Evolutionary conservation across 2,113 vertebrate genomes (phyloP).

Genomic region (Actenoides lindsayi): DNA sequence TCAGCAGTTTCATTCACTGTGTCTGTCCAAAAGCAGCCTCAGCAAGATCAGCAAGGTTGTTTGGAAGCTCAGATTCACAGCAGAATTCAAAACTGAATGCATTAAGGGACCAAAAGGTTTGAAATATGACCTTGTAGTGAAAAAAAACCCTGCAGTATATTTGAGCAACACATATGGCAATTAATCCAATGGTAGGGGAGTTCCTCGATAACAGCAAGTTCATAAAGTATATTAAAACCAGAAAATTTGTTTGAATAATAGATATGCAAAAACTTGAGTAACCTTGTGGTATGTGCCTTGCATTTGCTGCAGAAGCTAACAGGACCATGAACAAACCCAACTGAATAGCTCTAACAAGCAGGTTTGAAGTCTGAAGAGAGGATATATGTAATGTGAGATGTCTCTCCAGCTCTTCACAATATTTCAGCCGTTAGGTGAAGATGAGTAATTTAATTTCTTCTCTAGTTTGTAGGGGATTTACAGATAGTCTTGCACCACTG

Average conservation of each 20-base stretch:
- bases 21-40: conserved; percentile 14
- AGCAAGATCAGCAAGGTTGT: conserved; percentile 36
- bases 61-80: conserved; percentile 6
- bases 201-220: background rate
- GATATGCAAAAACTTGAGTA: background rate
- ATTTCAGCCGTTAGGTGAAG: background rate
- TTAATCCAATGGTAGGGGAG: background rate
- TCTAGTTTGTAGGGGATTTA: background rate
- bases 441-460: background rate
- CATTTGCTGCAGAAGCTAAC: background rate
- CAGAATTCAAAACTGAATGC: background rate
- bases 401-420: background rate
- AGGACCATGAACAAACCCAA: background rate
- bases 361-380: background rate
- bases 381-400: background rate
- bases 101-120: background rate
- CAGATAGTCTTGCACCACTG: background rate
- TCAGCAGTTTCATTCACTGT: conserved; percentile 40
- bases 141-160: background rate
- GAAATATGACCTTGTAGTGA: background rate
- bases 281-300: background rate
- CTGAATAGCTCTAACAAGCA: background rate
- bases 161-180: background rate
- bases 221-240: background rate
- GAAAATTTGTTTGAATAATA: background rate